phyloP scores from a whole-genome alignment of 2,113 vertebrate genomes.

The Sclerurus mexicanus region DNA sequence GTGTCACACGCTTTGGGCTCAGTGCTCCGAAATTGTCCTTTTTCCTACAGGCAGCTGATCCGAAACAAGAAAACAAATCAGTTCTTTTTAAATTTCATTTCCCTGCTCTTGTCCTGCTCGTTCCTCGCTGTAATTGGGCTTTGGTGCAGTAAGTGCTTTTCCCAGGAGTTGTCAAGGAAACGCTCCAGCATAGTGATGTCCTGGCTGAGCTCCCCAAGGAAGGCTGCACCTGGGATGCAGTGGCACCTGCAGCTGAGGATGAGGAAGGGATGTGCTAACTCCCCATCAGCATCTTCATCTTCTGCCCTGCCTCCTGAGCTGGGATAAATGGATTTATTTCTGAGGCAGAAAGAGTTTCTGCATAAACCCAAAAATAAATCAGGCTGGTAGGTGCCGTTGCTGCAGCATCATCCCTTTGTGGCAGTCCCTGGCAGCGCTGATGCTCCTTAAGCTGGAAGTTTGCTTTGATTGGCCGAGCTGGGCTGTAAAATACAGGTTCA shows the following conservation, averaged over 20 bases:
- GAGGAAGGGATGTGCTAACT: not conserved
- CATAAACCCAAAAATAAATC: not conserved
- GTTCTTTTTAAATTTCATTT: conserved; percentile 39
- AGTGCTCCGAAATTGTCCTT: not conserved
- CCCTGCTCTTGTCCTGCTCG: not conserved
- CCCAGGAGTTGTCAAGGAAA: conserved; percentile 28
- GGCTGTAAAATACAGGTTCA: not conserved
- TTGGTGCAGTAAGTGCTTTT: not conserved
- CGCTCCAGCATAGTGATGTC: not conserved
- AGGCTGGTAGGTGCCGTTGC: not conserved
- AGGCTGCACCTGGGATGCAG: not conserved
- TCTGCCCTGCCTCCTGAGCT: not conserved
- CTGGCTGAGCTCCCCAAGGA: not conserved
- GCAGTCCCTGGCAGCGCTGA: not conserved
- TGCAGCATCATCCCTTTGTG: not conserved
- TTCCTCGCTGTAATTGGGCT: conserved; percentile 18
- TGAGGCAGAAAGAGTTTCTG: not conserved
- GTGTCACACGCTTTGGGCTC: not conserved
- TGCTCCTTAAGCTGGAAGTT: not conserved
- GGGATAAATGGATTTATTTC: not conserved
- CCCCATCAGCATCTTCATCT: not conserved
- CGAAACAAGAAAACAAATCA: conserved; percentile 34
- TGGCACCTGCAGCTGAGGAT: not conserved
- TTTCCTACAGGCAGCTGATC: not conserved
- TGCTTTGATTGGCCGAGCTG: not conserved